Base-by-base conservation (phyloP, 64 coral and sea anemone genomes). In the Dendronephthya gigantea region DNA sequence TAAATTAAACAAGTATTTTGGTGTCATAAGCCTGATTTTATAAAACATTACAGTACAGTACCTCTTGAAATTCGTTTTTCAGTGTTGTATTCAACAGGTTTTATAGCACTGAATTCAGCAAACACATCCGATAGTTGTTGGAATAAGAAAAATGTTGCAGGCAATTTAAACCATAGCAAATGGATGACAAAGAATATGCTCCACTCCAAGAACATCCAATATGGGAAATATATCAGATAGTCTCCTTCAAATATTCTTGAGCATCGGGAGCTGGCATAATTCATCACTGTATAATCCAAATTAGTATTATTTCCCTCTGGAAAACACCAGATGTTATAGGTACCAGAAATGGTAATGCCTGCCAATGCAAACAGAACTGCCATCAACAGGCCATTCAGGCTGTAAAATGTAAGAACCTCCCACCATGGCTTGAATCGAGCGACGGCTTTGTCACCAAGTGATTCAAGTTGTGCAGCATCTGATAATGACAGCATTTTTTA, bases 261-360 rank as follows among this genome's bases (percentile, higher is more conserved):
- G 36, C 72, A 79, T 79, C 72, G 30, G 6, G 72, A 34, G 36
- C 72, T 79, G 2, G 72, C 72, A 34, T 79, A 79, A 12, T 39
- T 34, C 32, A 79, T 39, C 7, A 39, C 15, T 16, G 30, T 79
- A 16, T 34, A 36, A 35, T 79, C 72, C 28, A 79, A 35, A 33
- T 0, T 33, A 79, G 72, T 79, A 12, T 79, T 33, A 35, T 79
- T 79, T 28, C 29, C 29, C 30, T 36, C 9, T 35, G 72, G 72
- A 35, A 79, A 79, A 79, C 72, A 79, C 72, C 72, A 79, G 30
- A 79, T 79, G 30, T 79, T 39, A 35, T 79, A 79, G 2, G 72
- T 79, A 35, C 72, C 72, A 35, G 72, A 79, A 33, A 79, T 79
- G 36, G 72, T 79, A 33, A 79, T 39, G 15, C 72, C 72, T 28